Evolutionary conservation across 2,797 vertebrate genomes (phyloP).

Genomic region (Dermochelys coriacea): DNA sequence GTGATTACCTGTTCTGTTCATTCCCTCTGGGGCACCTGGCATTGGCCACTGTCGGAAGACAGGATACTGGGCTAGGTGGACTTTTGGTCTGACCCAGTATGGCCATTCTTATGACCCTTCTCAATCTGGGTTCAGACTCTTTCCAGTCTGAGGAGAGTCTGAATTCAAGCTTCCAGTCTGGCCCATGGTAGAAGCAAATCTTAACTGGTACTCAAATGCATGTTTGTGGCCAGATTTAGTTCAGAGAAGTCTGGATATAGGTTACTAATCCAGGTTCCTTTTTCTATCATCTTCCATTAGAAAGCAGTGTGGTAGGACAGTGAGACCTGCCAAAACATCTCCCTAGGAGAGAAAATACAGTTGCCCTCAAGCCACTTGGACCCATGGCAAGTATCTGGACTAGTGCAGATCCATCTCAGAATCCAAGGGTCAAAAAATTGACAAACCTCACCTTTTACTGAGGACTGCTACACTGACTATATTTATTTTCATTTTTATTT

Average conservation of each 20-base stretch:
- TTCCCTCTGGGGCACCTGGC: too few relatives aligned
- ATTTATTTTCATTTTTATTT: neutral
- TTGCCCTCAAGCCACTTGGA: neutral
- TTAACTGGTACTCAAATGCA: neutral
- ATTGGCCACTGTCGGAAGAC: too few relatives aligned
- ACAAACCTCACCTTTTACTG: neutral
- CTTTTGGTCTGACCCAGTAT: too few relatives aligned
- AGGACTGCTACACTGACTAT: neutral
- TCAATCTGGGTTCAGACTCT: neutral
- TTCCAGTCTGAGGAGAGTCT: neutral
- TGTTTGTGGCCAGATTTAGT: neutral
- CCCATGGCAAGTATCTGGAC: too few relatives aligned
- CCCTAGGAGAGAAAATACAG: neutral
- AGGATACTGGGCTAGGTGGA: too few relatives aligned
- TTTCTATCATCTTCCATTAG: neutral
- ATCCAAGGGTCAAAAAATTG: neutral
- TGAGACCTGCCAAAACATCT: neutral
- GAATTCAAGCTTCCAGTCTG: neutral
- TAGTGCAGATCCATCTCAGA: neutral
- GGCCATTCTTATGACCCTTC: neutral
- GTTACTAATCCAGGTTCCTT: neutral
- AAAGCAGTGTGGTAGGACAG: neutral
- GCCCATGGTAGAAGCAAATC: neutral
- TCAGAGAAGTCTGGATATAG: neutral
- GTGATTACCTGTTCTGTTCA: too few relatives aligned